Percentiles rank a stretch among this genome's conserved stretches.
These are phyloP conservation scores for Tipula confusa DNA, from an alignment of 2,888 invertebrate genomes.

Conservation along the genomic window DNA sequence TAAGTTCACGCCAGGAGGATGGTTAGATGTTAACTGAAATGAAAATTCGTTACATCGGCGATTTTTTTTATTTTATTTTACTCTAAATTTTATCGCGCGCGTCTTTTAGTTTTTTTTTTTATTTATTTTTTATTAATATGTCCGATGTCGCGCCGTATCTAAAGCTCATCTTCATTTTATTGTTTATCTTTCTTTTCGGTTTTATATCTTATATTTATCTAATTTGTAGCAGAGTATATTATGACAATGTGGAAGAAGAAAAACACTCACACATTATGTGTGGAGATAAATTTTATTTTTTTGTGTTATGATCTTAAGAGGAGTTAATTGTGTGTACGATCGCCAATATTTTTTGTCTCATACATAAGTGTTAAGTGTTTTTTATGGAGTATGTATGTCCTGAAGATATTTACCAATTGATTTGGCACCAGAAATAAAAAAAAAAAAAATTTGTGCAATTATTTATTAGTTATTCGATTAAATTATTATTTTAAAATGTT, in stretches of 20 bases:
- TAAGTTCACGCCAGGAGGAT: constrained; percentile 1
- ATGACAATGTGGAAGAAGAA: too few species aligned
- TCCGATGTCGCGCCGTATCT: not conserved
- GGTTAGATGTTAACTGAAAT: constrained; percentile 14
- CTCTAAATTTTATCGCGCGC: not conserved
- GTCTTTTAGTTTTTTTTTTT: too few species aligned
- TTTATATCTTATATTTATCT: constrained; percentile 27
- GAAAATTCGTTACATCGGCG: not conserved
- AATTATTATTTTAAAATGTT: too few species aligned
- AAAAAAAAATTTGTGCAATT: not conserved
- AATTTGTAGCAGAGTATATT: constrained; percentile 26
- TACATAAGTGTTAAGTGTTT: not conserved
- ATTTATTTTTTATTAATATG: not conserved
- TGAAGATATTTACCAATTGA: not conserved
- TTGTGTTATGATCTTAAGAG: not conserved
- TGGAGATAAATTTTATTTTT: not conserved
- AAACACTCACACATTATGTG: not conserved
- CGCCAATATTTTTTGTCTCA: not conserved
- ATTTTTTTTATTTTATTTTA: not conserved
- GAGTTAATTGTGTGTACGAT: not conserved
- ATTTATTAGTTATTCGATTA: not conserved
- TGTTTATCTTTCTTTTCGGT: constrained; percentile 13
- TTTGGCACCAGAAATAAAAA: too few species aligned
- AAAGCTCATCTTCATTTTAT: not conserved
- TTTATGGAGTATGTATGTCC: not conserved